Percentiles rank a stretch among this genome's conserved stretches.
These are phyloP conservation scores for Oceanites oceanicus DNA, from an alignment of 2,113 vertebrate species.

Conservation along the genomic window DNA sequence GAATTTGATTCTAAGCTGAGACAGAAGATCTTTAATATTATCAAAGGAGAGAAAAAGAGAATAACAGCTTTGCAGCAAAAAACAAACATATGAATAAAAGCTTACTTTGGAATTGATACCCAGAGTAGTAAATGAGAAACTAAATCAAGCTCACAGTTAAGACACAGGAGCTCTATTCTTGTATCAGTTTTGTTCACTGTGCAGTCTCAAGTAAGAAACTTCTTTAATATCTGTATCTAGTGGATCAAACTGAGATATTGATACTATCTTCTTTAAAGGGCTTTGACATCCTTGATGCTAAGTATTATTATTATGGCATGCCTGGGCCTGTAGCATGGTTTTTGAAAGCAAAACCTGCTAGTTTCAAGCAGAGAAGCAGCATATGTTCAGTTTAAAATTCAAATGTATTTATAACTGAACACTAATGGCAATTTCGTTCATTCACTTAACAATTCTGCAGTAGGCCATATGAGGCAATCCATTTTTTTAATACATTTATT, in stretches of 20 bases:
- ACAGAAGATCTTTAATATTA: neutral
- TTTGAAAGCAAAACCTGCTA: neutral
- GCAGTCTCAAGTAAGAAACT: neutral
- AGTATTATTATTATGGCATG: neutral
- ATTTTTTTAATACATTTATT: neutral
- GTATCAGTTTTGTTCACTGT: neutral
- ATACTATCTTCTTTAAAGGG: neutral
- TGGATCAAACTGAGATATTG: neutral
- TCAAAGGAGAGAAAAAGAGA: neutral
- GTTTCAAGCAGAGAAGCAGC: neutral
- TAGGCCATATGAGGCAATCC: neutral
- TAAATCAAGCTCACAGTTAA: neutral
- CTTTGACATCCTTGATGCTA: neutral
- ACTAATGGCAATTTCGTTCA: neutral
- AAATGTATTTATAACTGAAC: slow-evolving; percentile 35
- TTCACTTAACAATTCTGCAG: neutral
- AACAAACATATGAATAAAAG: slow-evolving; percentile 4
- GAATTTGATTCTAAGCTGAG: neutral
- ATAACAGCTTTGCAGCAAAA: neutral
- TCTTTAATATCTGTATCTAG: neutral
- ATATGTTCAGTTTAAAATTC: slow-evolving; percentile 24
- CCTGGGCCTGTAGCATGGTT: neutral
- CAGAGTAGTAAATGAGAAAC: neutral
- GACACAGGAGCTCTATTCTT: neutral
- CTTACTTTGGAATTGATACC: slow-evolving; percentile 8